Evolutionary conservation across 2,113 vertebrate genomes (phyloP), one percentile per base, ranked within the genome.

Genomic region (Hiodon tergisus): DNA sequence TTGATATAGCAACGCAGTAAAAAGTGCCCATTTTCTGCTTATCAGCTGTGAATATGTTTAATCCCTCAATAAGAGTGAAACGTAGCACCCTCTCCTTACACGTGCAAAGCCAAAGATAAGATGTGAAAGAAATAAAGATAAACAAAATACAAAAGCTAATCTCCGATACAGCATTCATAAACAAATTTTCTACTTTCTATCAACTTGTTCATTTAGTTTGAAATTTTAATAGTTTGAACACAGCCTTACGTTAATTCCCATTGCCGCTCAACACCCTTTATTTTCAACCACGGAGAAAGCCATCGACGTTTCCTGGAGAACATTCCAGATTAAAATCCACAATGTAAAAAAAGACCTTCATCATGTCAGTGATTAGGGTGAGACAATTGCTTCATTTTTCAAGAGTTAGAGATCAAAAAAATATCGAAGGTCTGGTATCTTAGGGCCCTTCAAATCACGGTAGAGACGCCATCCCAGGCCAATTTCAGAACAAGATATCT

Each of bases 31-130:
- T 17, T 11, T 71, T 52, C 8, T 17, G 57, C 69, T 52, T 60
- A 63, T 6, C 51, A 31, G 31, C 31, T 31, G 14, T 73, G 47
- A 74, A 74, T 13, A 2, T n/a, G 17, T 70, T 47, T 16, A 31
- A 13, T 14, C 7, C 16, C 50, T 59, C 54, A 68, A 16, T 67
- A 59, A 58, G 58, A 50, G 14, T 5, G 3, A 59, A 50, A 10
- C 31, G 46, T 51, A n/a, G 57, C 70, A 48, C 46, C 55, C 14
- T 54, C 70, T 7, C 4, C 1, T 51, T 51, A 31, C 58, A 61
- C 58, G 58, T 72, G 71, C 58, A 62, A 57, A 59, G 48, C 70
- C 57, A 71, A 4, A 48, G 31, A 71, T 59, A 13, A 60, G 55
- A 71, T 71, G 59, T 48, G n/a, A 58, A 63, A 13, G 6, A 71